Evolutionary conservation across 2,113 vertebrate genomes (phyloP).

Genomic region (Salminus brasiliensis): DNA sequence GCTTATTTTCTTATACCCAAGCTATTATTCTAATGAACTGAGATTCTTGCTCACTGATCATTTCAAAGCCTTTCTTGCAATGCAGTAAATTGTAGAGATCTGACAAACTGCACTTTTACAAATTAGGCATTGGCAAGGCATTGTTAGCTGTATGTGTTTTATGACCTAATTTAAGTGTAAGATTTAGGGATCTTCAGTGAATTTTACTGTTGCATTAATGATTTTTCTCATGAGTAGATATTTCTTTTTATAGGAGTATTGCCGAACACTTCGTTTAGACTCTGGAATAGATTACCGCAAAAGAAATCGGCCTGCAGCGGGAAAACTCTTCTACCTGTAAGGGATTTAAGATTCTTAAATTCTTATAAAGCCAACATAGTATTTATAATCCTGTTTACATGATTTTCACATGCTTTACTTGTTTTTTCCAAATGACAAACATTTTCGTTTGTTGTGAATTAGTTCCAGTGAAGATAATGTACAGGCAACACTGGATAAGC

Average conservation of each 20-base stretch:
- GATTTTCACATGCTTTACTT: neutral
- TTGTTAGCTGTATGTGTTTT: neutral
- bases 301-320: slow-evolving; percentile 84
- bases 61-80: neutral
- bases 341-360: slow-evolving; percentile 56
- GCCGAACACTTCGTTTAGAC: slow-evolving; percentile 87
- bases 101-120: neutral
- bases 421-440: neutral
- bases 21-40: neutral
- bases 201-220: neutral
- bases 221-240: neutral
- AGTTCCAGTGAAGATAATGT: slow-evolving; percentile 94
- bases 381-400: neutral
- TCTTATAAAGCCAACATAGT: neutral
- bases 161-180: neutral
- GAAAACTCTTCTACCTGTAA: slow-evolving; percentile 96
- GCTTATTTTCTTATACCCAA: neutral
- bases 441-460: slow-evolving; percentile 69
- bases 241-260: slow-evolving; percentile 80
- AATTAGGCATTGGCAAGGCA: neutral
- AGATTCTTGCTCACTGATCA: neutral
- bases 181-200: neutral
- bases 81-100: neutral
- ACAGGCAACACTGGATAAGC: slow-evolving; percentile 88
- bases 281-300: slow-evolving; percentile 95